Percentiles rank a stretch among this genome's conserved stretches.
phyloP scores from a whole-genome alignment of 2,113 vertebrate species.

The Austrofundulus limnaeus region DNA sequence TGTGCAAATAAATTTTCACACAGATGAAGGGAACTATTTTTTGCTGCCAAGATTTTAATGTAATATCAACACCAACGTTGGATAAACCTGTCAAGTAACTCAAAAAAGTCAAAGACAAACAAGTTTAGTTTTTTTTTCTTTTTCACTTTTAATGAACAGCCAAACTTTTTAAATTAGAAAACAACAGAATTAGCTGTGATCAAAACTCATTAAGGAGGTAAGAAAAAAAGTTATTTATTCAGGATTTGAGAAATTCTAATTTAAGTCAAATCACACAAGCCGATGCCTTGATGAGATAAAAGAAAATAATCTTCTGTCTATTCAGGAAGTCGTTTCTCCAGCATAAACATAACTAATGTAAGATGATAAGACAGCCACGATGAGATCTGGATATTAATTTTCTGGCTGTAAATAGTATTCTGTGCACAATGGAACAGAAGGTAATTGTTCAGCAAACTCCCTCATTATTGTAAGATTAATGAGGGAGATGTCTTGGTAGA shows the following conservation, averaged over 20 bases:
- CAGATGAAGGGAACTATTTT: too few relatives aligned
- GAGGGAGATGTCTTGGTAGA: neutral
- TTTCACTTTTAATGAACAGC: neutral
- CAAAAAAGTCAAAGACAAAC: too few relatives aligned
- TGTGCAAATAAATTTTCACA: too few relatives aligned
- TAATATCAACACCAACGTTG: too few relatives aligned
- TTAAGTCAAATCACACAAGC: neutral
- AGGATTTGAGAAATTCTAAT: neutral
- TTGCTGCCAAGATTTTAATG: too few relatives aligned
- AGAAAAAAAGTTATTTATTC: neutral
- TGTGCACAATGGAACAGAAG: slow-evolving; percentile 13
- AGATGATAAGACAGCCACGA: slow-evolving; percentile 5
- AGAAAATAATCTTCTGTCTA: neutral
- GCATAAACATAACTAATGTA: slow-evolving; percentile 13
- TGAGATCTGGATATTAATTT: neutral
- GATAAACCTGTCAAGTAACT: too few relatives aligned
- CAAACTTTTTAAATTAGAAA: neutral
- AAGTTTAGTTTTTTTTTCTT: neutral
- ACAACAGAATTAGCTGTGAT: neutral
- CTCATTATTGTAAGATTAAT: slow-evolving; percentile 12
- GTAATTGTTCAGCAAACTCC: slow-evolving; percentile 24
- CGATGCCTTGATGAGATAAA: neutral
- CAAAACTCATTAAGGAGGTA: neutral
- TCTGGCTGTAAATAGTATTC: slow-evolving; percentile 12
- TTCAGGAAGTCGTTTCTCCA: slow-evolving; percentile 4